A percentile compares a stretch with the other conserved stretches of the same genome.
Evolutionary conservation across 2,113 vertebrate genomes (phyloP).

Genomic region (Elanoides forficatus): DNA sequence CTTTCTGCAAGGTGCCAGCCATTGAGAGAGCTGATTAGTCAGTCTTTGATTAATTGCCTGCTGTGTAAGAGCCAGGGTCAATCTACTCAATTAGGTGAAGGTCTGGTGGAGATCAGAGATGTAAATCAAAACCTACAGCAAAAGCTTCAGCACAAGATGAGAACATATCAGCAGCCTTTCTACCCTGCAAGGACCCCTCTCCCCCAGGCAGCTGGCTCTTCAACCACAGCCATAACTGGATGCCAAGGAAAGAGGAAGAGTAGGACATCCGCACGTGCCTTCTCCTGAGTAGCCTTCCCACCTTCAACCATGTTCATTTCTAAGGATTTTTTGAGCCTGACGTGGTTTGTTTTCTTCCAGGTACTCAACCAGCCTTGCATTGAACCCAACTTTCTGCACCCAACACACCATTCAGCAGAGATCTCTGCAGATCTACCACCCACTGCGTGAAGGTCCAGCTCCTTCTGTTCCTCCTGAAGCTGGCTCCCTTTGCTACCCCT

Average conservation of each 20-base stretch:
- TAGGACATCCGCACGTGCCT: neutral
- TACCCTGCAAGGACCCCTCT: neutral
- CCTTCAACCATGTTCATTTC: neutral
- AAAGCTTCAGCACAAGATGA: neutral
- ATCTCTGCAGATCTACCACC: neutral
- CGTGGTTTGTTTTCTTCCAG: neutral
- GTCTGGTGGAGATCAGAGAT: constrained; percentile 34
- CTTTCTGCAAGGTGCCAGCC: constrained; percentile 28
- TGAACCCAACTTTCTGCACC: neutral
- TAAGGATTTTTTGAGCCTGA: neutral
- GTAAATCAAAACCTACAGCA: constrained; percentile 32
- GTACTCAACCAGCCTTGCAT: neutral
- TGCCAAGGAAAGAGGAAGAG: neutral
- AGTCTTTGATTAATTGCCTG: constrained; percentile 49
- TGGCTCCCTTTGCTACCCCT: neutral
- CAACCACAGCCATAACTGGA: neutral
- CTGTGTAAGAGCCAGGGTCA: constrained; percentile 48
- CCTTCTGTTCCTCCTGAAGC: neutral
- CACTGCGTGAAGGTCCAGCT: neutral
- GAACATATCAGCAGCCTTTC: neutral
- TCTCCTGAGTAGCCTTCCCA: neutral
- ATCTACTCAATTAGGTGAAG: constrained; percentile 48
- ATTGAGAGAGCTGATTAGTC: constrained; percentile 4
- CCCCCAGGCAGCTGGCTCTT: neutral
- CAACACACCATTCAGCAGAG: neutral